phyloP scores from a whole-genome alignment of 1,140 invertebrate species.

The Zeugodacus cucurbitae region DNA sequence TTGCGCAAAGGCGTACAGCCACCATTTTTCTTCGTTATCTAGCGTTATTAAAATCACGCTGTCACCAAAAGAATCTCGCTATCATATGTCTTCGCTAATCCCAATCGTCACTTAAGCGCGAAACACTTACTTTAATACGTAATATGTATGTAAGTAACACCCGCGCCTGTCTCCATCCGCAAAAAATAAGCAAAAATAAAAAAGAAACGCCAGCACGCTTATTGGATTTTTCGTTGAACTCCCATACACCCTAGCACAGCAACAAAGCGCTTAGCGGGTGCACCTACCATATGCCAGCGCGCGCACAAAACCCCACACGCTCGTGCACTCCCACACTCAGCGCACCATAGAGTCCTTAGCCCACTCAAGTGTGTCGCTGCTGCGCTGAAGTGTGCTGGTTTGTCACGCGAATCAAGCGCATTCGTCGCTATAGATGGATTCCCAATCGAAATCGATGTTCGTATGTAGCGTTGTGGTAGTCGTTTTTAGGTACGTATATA shows the following conservation, averaged over 20 bases:
- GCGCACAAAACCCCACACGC: background rate
- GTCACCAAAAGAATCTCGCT: background rate
- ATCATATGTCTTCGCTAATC: conserved; percentile 24
- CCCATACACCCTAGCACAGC: background rate
- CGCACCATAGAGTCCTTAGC: background rate
- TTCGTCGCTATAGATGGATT: conserved; percentile 59
- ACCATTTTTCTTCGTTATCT: conserved; percentile 31
- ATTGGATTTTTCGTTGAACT: background rate
- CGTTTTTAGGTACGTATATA: conserved; percentile 11
- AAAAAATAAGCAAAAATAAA: background rate
- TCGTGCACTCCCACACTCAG: background rate
- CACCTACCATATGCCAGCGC: background rate
- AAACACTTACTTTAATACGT: conserved; percentile 29
- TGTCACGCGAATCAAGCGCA: conserved; percentile 38
- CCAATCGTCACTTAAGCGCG: conserved; percentile 17
- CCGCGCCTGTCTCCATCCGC: background rate
- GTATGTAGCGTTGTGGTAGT: conserved; percentile 3
- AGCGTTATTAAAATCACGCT: background rate
- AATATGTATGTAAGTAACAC: background rate
- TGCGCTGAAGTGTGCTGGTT: background rate
- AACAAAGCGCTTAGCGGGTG: background rate
- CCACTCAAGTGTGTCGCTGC: conserved; percentile 2
- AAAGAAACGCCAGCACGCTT: background rate
- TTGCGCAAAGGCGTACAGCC: background rate
- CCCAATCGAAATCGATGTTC: conserved; percentile 65